Evolutionary conservation across 2,113 vertebrate species (phyloP).

Genomic region (Brachirus orientalis): DNA sequence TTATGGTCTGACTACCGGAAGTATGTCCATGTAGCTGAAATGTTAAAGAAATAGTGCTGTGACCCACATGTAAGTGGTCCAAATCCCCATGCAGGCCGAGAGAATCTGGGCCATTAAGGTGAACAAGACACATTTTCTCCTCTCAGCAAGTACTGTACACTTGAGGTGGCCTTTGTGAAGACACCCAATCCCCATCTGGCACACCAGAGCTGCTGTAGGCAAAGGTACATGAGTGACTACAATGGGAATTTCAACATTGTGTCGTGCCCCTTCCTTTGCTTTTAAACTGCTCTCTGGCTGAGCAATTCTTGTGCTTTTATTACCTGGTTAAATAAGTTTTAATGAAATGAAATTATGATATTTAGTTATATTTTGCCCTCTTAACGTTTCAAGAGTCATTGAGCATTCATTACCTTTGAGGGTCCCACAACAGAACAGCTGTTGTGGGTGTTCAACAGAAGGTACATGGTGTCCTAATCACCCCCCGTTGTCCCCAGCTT

Average conservation of each 20-base stretch:
- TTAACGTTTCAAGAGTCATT: slow-evolving; percentile 62
- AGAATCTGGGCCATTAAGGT: slow-evolving; percentile 55
- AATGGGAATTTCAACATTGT: background rate
- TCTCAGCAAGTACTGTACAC: slow-evolving; percentile 14
- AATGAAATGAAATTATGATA: slow-evolving; percentile 42
- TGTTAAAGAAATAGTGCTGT: slow-evolving; percentile 32
- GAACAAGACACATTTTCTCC: slow-evolving; percentile 36
- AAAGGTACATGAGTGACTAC: slow-evolving; percentile 9
- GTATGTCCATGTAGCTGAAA: slow-evolving; percentile 7
- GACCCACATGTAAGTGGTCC: slow-evolving; percentile 41
- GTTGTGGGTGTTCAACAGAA: slow-evolving; percentile 71
- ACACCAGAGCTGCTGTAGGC: slow-evolving; percentile 12
- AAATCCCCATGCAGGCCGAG: slow-evolving; percentile 16
- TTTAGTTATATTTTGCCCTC: slow-evolving; percentile 51
- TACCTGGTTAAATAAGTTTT: slow-evolving; percentile 17
- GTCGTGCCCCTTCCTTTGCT: slow-evolving; percentile 32
- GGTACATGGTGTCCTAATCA: slow-evolving; percentile 71
- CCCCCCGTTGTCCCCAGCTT: slow-evolving; percentile 64
- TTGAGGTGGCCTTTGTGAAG: slow-evolving; percentile 27
- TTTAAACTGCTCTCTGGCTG: slow-evolving; percentile 1
- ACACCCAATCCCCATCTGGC: slow-evolving; percentile 23
- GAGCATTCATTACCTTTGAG: slow-evolving; percentile 53
- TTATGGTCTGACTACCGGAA: slow-evolving; percentile 1
- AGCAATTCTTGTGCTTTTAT: slow-evolving; percentile 10
- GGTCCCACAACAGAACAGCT: slow-evolving; percentile 59